Conservation (phyloP, 1,140 invertebrate genomes). For the Gonioctena quinquepunctata region DNA sequence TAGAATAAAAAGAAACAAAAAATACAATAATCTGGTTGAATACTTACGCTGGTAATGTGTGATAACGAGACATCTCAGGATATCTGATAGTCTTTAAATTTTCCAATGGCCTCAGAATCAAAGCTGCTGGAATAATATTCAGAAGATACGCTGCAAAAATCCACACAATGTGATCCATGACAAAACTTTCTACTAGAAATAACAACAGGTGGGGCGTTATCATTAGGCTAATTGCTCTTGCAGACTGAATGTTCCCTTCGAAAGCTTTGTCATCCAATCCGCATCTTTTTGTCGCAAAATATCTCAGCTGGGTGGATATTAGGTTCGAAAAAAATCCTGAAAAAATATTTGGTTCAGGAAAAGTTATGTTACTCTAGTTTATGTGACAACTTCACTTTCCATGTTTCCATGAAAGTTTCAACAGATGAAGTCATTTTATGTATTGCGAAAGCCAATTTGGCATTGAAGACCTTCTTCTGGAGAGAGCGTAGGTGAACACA, state of each 20-base stretch:
- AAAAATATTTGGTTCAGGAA: too few species aligned
- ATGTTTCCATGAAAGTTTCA: too few species aligned
- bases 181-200: conserved; percentile 19
- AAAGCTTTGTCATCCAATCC: conserved; percentile 26
- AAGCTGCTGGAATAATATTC: conserved; percentile 29
- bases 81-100: neutral
- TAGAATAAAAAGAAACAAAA: too few species aligned
- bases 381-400: too few species aligned
- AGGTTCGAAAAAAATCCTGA: conserved; percentile 30
- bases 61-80: conserved; percentile 20
- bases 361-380: too few species aligned
- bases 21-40: too few species aligned
- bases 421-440: too few species aligned
- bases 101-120: conserved; percentile 20
- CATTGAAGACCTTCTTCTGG: too few species aligned
- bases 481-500: too few species aligned
- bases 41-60: conserved; percentile 23
- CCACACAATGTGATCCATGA: conserved; percentile 17
- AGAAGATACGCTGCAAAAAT: conserved; percentile 28
- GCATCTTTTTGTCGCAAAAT: conserved; percentile 18
- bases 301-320: conserved; percentile 27
- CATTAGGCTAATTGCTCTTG: conserved; percentile 31
- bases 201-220: conserved; percentile 30
- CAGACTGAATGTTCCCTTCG: conserved; percentile 28
- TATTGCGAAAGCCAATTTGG: too few species aligned